Evolutionary conservation across 2,888 invertebrate species (phyloP).

Genomic region (Nephrotoma appendiculata): DNA sequence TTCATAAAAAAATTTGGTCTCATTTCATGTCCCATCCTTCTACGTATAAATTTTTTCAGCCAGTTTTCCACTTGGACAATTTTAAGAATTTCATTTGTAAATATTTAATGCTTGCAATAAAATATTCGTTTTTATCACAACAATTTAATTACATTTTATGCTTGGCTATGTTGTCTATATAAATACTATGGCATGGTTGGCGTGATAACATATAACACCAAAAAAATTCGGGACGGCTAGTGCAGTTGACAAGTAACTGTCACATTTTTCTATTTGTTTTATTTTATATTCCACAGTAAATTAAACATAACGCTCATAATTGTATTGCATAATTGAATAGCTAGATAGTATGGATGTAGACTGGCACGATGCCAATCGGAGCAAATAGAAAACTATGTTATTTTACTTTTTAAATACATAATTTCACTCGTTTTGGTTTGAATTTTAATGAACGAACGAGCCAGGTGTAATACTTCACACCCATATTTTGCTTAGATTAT

Average conservation of each 20-base stretch:
- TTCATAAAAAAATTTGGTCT: neutral
- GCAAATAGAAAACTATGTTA: neutral
- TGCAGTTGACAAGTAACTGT: neutral
- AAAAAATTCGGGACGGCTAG: neutral
- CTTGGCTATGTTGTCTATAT: neutral
- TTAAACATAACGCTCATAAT: neutral
- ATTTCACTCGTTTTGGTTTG: neutral
- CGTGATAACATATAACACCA: neutral
- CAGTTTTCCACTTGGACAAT: neutral
- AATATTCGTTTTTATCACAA: neutral
- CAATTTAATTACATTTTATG: neutral
- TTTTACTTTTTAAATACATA: neutral
- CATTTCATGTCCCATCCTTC: neutral
- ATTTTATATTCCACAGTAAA: neutral
- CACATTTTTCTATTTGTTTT: neutral
- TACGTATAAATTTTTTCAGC: neutral
- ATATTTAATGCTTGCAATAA: neutral
- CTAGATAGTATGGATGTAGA: neutral
- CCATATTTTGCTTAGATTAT: neutral
- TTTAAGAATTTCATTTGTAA: neutral
- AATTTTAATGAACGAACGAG: neutral
- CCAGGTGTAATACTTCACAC: neutral
- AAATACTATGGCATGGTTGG: neutral
- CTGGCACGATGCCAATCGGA: neutral
- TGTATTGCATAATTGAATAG: neutral